Percentiles rank a stretch among this genome's conserved stretches.
Conservation (phyloP, 2,797 vertebrate genomes). For the Eulemur mongoz region DNA sequence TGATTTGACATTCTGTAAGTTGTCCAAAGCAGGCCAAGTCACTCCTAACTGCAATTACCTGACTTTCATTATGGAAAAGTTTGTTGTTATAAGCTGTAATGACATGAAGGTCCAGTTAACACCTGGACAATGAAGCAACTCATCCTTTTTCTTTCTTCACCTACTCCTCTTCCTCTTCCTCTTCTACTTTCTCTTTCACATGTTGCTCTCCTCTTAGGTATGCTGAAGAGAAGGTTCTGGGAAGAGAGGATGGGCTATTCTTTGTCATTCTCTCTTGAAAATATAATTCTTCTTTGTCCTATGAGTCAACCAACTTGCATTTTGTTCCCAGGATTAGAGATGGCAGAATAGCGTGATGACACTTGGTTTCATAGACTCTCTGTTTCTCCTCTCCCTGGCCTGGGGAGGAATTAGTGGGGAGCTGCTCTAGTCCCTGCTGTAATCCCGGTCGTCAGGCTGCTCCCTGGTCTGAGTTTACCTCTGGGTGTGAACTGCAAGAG, state of each 20-base stretch:
- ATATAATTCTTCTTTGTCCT: slow-evolving; percentile 1
- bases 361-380: not conserved
- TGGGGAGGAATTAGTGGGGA: not conserved
- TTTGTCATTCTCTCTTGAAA: not conserved
- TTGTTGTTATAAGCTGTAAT: slow-evolving; percentile 60
- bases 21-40: slow-evolving; percentile 62
- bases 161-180: not conserved
- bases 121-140: not conserved
- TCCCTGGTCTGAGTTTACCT: not conserved
- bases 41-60: slow-evolving; percentile 66
- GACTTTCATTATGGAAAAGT: slow-evolving; percentile 65
- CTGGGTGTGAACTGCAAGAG: not conserved
- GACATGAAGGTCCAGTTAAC: not conserved
- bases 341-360: not conserved
- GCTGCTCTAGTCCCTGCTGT: not conserved
- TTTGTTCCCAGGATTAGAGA: not conserved
- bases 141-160: not conserved
- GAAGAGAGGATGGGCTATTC: not conserved
- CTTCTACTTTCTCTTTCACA: not conserved
- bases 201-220: not conserved
- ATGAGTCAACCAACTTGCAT: not conserved
- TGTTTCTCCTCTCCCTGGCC: not conserved
- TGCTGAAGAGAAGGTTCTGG: not conserved
- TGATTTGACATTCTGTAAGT: slow-evolving; percentile 66
- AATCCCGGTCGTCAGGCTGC: not conserved